Percentiles rank a stretch among this genome's conserved stretches.
Conservation (phyloP, 2,888 invertebrate species). For the Diarsia rubi region DNA sequence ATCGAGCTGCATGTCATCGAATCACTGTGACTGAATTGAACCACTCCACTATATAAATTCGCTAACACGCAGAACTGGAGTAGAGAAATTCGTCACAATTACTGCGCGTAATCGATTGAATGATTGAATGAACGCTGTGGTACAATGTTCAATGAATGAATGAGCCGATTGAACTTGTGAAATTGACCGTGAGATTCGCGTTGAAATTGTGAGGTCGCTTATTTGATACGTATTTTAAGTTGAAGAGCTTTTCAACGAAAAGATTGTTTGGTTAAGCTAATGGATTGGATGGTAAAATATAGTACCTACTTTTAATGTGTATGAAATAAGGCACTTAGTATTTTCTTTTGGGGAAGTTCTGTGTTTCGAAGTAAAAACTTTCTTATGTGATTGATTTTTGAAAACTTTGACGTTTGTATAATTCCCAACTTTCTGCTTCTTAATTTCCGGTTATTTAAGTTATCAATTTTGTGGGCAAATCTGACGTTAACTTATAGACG, state of each 20-base stretch:
- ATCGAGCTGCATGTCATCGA: background rate
- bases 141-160: conserved; percentile 54
- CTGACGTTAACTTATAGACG: background rate
- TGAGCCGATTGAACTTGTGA: conserved; percentile 56
- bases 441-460: background rate
- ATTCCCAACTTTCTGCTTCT: background rate
- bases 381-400: background rate
- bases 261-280: background rate
- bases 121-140: conserved; percentile 59
- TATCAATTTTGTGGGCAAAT: background rate
- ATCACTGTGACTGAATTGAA: conserved; percentile 10
- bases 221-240: background rate
- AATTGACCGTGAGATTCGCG: conserved; percentile 68
- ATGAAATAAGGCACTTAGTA: no score
- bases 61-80: conserved; percentile 38
- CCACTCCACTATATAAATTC: conserved; percentile 12
- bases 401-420: background rate
- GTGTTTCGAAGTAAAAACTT: background rate
- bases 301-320: no score
- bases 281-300: background rate
- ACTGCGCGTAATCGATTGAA: conserved; percentile 58
- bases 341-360: background rate
- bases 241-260: background rate
- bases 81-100: conserved; percentile 52
- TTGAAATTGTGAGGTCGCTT: conserved; percentile 33